phyloP scores from a whole-genome alignment of 2,888 invertebrate genomes.

The Pyrrhia umbra region DNA sequence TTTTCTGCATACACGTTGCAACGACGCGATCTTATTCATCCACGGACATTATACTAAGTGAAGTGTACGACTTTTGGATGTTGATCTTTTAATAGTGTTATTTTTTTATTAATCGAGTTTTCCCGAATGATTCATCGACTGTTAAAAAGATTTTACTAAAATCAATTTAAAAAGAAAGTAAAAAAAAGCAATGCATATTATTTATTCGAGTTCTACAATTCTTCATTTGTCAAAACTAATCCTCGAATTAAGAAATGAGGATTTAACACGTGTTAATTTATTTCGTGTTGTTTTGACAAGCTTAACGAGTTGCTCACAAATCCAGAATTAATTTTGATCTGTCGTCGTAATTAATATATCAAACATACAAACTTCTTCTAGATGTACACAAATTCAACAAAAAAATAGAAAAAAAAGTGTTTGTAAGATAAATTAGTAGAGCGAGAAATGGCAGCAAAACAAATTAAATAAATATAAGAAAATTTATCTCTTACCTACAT shows the following conservation, averaged over 20 bases:
- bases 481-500: neutral
- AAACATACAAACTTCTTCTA: constrained; percentile 2
- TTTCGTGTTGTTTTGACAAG: constrained; percentile 62
- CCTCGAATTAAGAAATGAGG: constrained; percentile 24
- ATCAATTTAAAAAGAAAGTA: neutral
- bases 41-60: constrained; percentile 59
- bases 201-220: constrained; percentile 24
- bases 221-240: constrained; percentile 53
- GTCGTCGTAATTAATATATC: constrained; percentile 41
- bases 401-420: neutral
- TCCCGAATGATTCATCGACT: constrained; percentile 59
- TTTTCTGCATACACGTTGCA: constrained; percentile 60
- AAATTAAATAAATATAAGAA: constrained; percentile 7
- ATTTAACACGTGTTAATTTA: constrained; percentile 47
- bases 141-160: neutral
- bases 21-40: constrained; percentile 54
- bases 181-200: neutral
- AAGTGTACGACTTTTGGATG: constrained; percentile 61
- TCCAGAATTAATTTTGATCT: constrained; percentile 38
- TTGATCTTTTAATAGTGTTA: constrained; percentile 55
- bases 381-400: constrained; percentile 2
- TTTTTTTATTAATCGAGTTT: constrained; percentile 37
- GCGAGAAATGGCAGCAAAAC: constrained; percentile 15
- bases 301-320: constrained; percentile 49
- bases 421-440: constrained; percentile 14